A percentile compares a stretch with the other conserved stretches of the same genome.
Conservation (phyloP, 2,113 vertebrate genomes). For the Xiphias gladius region DNA sequence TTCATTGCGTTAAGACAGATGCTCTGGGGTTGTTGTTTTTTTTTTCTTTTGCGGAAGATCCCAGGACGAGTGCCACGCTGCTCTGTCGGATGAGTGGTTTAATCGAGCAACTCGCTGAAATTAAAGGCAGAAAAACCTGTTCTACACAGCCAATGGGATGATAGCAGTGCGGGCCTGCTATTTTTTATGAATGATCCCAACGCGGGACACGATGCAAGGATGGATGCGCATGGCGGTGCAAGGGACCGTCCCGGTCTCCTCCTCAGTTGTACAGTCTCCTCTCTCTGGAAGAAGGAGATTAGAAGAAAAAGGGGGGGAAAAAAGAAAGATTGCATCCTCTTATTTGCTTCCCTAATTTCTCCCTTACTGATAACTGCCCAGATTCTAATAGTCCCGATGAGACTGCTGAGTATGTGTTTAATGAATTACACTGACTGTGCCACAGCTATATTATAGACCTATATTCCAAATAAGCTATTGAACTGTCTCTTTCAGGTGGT, state of each 20-base stretch:
- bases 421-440: not conserved
- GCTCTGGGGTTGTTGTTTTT: not conserved
- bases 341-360: not conserved
- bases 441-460: not conserved
- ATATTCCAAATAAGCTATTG: not conserved
- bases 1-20: not conserved
- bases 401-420: not conserved
- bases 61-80: not conserved
- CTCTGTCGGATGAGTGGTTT: not conserved
- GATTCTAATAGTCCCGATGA: not conserved
- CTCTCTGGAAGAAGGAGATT: not conserved
- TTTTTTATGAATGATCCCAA: constrained; percentile 72
- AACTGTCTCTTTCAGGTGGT: not conserved
- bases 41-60: not conserved
- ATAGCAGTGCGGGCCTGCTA: constrained; percentile 33
- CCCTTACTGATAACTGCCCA: not conserved
- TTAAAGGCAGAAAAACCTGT: not conserved
- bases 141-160: constrained; percentile 21
- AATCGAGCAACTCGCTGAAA: not conserved
- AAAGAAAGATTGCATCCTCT: not conserved
- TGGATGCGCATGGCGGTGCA: constrained; percentile 17
- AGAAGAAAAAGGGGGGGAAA: not conserved
- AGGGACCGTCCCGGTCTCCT: not conserved
- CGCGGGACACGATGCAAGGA: constrained; percentile 48
- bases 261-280: not conserved